Evolutionary conservation across 2,888 invertebrate species (phyloP).

Genomic region (Barypeithes pellucidus): DNA sequence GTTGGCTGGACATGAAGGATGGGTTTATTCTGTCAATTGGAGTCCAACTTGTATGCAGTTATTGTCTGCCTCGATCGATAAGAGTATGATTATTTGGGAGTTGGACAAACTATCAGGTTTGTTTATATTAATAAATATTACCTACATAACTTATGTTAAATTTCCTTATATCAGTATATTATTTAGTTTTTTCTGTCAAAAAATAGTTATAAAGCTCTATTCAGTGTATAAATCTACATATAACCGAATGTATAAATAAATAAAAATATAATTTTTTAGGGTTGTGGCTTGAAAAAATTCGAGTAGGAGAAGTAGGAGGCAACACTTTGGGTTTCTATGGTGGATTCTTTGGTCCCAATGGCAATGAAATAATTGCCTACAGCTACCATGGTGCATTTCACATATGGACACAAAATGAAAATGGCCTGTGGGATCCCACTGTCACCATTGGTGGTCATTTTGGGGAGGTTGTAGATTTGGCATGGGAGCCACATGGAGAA

Average conservation of each 20-base stretch:
- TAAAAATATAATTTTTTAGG: slow-evolving; percentile 60
- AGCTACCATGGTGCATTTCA: slow-evolving; percentile 96
- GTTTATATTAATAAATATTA: neutral
- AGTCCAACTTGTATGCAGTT: slow-evolving; percentile 75
- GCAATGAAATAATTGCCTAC: slow-evolving; percentile 83
- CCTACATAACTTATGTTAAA: no score
- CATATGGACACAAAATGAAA: slow-evolving; percentile 76
- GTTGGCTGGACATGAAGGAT: slow-evolving; percentile 92
- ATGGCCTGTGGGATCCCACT: slow-evolving; percentile 77
- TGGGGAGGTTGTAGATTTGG: slow-evolving; percentile 85
- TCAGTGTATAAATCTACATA: no score
- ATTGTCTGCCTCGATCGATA: slow-evolving; percentile 93
- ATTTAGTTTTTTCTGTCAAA: no score
- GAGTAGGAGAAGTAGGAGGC: slow-evolving; percentile 95
- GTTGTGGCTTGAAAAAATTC: slow-evolving; percentile 86
- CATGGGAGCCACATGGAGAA: slow-evolving; percentile 87
- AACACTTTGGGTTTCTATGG: slow-evolving; percentile 96
- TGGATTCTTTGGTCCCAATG: slow-evolving; percentile 83
- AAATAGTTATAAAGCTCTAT: no score
- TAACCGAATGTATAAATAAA: neutral
- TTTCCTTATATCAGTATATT: no score
- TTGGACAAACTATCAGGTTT: slow-evolving; percentile 72
- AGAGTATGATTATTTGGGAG: slow-evolving; percentile 93
- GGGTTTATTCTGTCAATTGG: slow-evolving; percentile 96
- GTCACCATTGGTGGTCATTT: slow-evolving; percentile 89